Evolutionary conservation across 2,888 invertebrate species (phyloP).

Genomic region (Chloroclysta siterata): DNA sequence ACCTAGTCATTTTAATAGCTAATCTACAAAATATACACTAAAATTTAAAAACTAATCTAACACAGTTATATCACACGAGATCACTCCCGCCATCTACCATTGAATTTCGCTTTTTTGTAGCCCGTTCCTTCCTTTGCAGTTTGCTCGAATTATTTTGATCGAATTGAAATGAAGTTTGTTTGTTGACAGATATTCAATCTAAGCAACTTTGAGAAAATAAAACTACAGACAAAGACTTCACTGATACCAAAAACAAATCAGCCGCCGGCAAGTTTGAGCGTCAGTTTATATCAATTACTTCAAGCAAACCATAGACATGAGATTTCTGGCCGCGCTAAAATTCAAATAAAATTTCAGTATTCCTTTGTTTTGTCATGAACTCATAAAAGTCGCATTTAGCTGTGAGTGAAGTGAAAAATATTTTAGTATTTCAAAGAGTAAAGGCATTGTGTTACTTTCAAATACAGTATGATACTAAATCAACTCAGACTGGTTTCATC

Average conservation of each 20-base stretch:
- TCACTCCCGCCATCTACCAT: conserved; percentile 84
- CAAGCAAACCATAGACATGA: conserved; percentile 29
- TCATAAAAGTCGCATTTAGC: conserved; percentile 16
- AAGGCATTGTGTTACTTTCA: conserved; percentile 24
- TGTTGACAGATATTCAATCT: conserved; percentile 19
- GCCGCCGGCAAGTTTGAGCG: too few relatives aligned
- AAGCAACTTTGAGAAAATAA: conserved; percentile 14
- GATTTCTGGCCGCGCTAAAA: conserved; percentile 47
- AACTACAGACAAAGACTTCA: conserved; percentile 7
- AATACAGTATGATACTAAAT: conserved; percentile 54
- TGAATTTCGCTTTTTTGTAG: conserved; percentile 38
- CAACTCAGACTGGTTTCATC: conserved; percentile 50
- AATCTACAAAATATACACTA: conserved; percentile 77
- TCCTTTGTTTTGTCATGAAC: conserved; percentile 50
- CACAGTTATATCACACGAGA: conserved; percentile 83
- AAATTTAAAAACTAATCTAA: conserved; percentile 82
- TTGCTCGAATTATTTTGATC: conserved; percentile 25
- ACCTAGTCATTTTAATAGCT: conserved; percentile 84
- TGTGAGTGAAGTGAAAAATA: conserved; percentile 33
- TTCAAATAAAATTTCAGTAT: conserved; percentile 49
- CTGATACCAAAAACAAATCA: not conserved
- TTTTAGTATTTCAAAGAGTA: conserved; percentile 33
- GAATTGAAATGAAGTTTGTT: conserved; percentile 11
- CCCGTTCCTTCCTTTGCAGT: conserved; percentile 54
- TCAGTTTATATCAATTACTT: too few relatives aligned